These are phyloP conservation scores for Solenodon paradoxus DNA, from an alignment of 2,113 vertebrate species.

Conservation along the genomic window DNA sequence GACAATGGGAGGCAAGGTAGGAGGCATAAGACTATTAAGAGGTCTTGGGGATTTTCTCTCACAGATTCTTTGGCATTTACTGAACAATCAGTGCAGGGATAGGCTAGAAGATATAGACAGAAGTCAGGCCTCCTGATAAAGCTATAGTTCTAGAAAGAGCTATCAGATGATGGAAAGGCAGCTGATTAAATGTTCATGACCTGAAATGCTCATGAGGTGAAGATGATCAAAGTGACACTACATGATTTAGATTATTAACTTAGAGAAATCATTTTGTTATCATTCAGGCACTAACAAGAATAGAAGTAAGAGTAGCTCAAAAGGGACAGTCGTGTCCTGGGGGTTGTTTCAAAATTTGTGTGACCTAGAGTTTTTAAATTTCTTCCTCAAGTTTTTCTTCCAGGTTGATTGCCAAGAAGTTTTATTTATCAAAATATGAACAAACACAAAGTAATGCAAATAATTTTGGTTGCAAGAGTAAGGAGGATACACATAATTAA, in stretches of 20 bases:
- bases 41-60: neutral
- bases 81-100: neutral
- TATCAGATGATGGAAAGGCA: neutral
- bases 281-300: neutral
- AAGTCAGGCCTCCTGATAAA: neutral
- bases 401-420: neutral
- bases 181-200: neutral
- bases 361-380: neutral
- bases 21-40: neutral
- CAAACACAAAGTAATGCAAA: neutral
- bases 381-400: neutral
- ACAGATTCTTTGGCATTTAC: neutral
- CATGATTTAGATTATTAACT: neutral
- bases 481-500: constrained; percentile 34
- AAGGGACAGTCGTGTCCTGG: neutral
- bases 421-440: neutral
- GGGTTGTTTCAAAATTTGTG: neutral
- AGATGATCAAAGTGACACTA: neutral
- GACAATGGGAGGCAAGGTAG: neutral
- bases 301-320: neutral
- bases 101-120: neutral
- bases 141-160: neutral
- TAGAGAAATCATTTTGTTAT: neutral
- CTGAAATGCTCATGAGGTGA: neutral
- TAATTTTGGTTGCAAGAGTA: neutral